Evolutionary conservation across 2,113 vertebrate genomes (phyloP).

Genomic region (Hippocampus abdominalis): DNA sequence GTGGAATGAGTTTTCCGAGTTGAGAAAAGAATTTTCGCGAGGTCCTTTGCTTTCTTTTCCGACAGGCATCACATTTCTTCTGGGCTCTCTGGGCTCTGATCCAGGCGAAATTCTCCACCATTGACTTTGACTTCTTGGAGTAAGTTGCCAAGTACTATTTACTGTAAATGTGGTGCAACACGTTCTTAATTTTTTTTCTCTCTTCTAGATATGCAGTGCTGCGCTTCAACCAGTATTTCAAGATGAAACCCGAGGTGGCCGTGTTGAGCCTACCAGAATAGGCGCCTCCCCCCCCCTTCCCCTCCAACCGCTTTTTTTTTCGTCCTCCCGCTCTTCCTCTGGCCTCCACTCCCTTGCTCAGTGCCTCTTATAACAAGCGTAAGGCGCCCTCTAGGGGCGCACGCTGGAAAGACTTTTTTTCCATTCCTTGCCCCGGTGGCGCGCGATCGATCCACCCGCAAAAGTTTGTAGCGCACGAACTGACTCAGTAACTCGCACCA

Average conservation of each 20-base stretch:
- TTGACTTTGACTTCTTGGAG: constrained; percentile 97
- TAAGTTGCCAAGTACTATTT: constrained; percentile 59
- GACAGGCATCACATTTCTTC: constrained; percentile 95
- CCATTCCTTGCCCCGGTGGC: constrained; percentile 23
- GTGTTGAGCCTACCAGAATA: constrained; percentile 84
- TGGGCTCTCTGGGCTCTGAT: constrained; percentile 98
- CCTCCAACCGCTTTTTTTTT: not conserved
- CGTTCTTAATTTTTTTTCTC: constrained; percentile 3
- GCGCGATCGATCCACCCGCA: not conserved
- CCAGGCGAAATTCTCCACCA: constrained; percentile 95
- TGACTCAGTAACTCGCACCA: not conserved
- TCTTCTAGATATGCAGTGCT: constrained; percentile 86
- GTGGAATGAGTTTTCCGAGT: no score
- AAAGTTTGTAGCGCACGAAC: not conserved
- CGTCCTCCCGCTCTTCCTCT: constrained; percentile 26
- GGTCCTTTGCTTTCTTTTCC: constrained; percentile 3
- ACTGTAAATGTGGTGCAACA: not conserved
- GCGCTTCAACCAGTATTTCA: constrained; percentile 95
- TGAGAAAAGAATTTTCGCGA: no score
- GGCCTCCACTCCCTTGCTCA: constrained; percentile 37
- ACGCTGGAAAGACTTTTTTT: constrained; percentile 27
- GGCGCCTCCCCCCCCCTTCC: constrained; percentile 12
- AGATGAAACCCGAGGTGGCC: constrained; percentile 89
- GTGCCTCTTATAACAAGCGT: constrained; percentile 11
- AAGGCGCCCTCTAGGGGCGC: constrained; percentile 35